A percentile compares a stretch with the other conserved stretches of the same genome.
These are phyloP conservation scores for Acrobasis repandana DNA, from an alignment of 2,888 invertebrate genomes.

Conservation along the genomic window DNA sequence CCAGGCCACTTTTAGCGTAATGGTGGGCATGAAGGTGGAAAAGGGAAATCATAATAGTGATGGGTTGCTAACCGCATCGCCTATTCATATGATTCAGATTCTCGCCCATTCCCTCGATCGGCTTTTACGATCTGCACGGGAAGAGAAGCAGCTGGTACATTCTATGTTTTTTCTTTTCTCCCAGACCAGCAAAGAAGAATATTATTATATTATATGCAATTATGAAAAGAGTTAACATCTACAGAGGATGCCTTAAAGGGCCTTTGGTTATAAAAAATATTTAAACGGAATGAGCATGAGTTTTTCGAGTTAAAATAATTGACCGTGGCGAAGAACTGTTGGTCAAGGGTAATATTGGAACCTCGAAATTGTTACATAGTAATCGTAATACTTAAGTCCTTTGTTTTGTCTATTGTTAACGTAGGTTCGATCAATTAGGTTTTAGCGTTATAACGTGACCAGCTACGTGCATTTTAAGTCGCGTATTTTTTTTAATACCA, in stretches of 20 bases:
- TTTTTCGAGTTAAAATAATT: slow-evolving; percentile 47
- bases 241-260: neutral
- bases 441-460: neutral
- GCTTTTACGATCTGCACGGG: no score
- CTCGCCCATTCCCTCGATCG: no score
- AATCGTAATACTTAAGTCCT: slow-evolving; percentile 43
- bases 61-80: no score
- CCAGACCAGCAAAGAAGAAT: no score
- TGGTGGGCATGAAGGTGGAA: no score
- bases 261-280: slow-evolving; percentile 9
- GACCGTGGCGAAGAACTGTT: slow-evolving; percentile 60
- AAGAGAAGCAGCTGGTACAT: no score
- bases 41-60: no score
- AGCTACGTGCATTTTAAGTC: neutral
- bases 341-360: slow-evolving; percentile 64
- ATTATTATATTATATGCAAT: neutral
- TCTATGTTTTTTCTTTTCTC: no score
- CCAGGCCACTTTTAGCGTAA: no score
- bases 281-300: slow-evolving; percentile 36
- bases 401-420: slow-evolving; percentile 35
- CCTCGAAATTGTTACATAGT: slow-evolving; percentile 57
- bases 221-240: neutral
- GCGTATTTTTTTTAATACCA: neutral
- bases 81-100: no score
- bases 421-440: neutral